A percentile compares a stretch with the other conserved stretches of the same genome.
Evolutionary conservation across 2,888 invertebrate genomes (phyloP).

Genomic region (Notodonta dromedarius): DNA sequence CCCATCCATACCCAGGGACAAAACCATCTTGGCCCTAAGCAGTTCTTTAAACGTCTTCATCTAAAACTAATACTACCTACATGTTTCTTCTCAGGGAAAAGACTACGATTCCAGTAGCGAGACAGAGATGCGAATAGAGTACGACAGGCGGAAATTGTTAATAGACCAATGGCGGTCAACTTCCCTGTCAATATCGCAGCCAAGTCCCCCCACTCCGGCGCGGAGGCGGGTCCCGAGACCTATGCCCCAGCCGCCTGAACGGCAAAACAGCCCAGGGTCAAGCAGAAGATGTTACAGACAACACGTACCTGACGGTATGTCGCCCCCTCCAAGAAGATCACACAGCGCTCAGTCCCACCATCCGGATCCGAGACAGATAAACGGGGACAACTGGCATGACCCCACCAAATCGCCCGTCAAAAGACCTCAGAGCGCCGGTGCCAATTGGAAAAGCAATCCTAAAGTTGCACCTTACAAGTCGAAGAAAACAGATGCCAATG

Average conservation of each 20-base stretch:
- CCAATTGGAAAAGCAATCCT: constrained; percentile 75
- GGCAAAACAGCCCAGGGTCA: constrained; percentile 69
- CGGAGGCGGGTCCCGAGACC: constrained; percentile 63
- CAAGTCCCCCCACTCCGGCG: constrained; percentile 71
- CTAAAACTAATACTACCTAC: not conserved
- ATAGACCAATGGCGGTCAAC: constrained; percentile 91
- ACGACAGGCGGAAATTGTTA: constrained; percentile 86
- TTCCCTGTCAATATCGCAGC: constrained; percentile 80
- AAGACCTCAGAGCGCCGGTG: constrained; percentile 74
- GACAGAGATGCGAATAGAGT: constrained; percentile 88
- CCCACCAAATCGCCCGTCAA: constrained; percentile 73
- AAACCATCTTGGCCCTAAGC: not conserved
- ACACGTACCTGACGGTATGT: constrained; percentile 71
- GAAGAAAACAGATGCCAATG: constrained; percentile 67
- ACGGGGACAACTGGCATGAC: constrained; percentile 75
- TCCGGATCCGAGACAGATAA: constrained; percentile 63
- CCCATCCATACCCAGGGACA: not conserved
- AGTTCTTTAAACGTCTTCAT: not conserved
- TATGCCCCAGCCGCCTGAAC: constrained; percentile 65
- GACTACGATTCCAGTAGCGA: constrained; percentile 92
- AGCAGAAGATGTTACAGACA: constrained; percentile 66
- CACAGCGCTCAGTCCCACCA: constrained; percentile 72
- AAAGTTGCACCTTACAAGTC: constrained; percentile 74
- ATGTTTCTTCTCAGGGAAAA: constrained; percentile 84
- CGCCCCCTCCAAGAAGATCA: constrained; percentile 69